A percentile compares a stretch with the other conserved stretches of the same genome.
phyloP scores from a whole-genome alignment of 2,113 vertebrate genomes.

The Siniperca chuatsi region DNA sequence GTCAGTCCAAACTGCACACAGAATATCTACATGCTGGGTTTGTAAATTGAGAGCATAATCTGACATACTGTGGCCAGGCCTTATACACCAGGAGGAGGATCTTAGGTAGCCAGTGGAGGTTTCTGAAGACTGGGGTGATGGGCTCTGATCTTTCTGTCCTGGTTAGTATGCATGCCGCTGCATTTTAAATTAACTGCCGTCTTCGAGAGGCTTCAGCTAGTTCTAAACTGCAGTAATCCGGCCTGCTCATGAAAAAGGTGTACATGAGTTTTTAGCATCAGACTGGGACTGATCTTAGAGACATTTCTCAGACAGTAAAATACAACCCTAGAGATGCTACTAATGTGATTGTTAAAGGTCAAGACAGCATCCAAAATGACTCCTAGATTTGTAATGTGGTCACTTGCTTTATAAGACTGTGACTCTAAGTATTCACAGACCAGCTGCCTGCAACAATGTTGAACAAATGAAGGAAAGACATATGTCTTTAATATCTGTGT shows the following conservation, averaged over 20 bases:
- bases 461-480: neutral
- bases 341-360: neutral
- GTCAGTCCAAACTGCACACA: neutral
- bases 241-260: too few relatives aligned
- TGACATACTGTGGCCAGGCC: neutral
- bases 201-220: neutral
- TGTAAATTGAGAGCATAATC: conserved; percentile 24
- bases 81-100: neutral
- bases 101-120: neutral
- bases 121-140: neutral
- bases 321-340: neutral
- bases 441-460: too few relatives aligned
- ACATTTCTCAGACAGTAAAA: neutral
- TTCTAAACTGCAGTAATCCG: conserved; percentile 1
- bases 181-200: conserved; percentile 2
- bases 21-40: neutral
- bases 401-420: neutral
- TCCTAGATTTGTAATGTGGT: neutral
- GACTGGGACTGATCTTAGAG: neutral
- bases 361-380: conserved; percentile 3
- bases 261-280: neutral
- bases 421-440: too few relatives aligned
- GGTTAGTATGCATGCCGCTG: neutral
- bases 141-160: neutral
- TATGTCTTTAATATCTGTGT: neutral